Percentiles rank a stretch among this genome's conserved stretches.
Evolutionary conservation across 2,113 vertebrate species (phyloP).

Genomic region (Poeciliopsis prolifica): DNA sequence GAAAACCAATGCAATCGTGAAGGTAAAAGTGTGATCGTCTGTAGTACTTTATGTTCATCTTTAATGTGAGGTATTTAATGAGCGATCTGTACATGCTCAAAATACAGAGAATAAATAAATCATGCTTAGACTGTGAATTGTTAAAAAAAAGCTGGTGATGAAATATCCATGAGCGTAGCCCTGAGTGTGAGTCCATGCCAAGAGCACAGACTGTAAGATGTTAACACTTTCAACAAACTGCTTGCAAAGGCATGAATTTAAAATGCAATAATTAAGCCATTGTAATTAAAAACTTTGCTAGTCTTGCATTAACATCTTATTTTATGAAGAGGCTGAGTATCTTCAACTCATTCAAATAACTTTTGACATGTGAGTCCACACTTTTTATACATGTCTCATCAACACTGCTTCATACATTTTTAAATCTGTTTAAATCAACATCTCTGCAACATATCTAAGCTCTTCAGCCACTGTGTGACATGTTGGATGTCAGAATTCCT

Average conservation of each 20-base stretch:
- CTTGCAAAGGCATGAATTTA: background rate
- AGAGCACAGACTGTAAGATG: background rate
- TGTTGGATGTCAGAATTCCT: background rate
- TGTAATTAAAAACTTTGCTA: background rate
- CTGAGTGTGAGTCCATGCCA: background rate
- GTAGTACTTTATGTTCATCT: background rate
- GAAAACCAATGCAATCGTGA: background rate
- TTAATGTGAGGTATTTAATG: conserved; percentile 1
- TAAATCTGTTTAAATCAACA: background rate
- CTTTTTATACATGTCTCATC: background rate
- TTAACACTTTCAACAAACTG: background rate
- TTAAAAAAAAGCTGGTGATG: conserved; percentile 8
- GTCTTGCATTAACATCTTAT: background rate
- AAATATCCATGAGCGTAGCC: conserved; percentile 20
- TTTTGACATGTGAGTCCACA: background rate
- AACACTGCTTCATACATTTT: background rate
- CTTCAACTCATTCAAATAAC: background rate
- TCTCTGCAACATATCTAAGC: background rate
- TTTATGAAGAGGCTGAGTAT: background rate
- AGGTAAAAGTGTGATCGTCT: conserved; percentile 12
- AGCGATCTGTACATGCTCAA: background rate
- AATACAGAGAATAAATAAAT: conserved; percentile 26
- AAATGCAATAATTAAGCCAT: background rate
- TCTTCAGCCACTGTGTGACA: background rate
- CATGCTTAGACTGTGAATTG: conserved; percentile 3